Base-by-base conservation (phyloP, 2,797 vertebrate genomes). In the Characodon lateralis region DNA sequence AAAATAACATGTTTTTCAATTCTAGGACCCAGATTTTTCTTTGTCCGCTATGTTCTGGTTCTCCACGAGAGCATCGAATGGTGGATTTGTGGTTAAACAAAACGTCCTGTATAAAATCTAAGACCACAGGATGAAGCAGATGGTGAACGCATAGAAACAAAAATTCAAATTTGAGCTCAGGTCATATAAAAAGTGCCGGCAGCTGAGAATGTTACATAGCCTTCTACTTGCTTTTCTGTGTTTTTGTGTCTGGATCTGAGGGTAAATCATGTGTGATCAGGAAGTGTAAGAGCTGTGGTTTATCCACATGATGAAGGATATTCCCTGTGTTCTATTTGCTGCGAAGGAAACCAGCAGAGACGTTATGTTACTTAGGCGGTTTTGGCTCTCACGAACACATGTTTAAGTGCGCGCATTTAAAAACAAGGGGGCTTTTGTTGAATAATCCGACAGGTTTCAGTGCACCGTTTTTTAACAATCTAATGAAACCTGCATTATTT, bases 51-150 rank as follows among this genome's bases (percentile, higher is more conserved):
- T 55, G 22, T 20, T 53, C 51, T 53, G 51, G 51, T 20, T 20
- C 51, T 89, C 82, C 73, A n/a, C 13, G 56, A 78, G 89, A 81
- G 85, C 82, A 80, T 84, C 89, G 89, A 81, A 85, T 80, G 73
- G 83, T 72, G 92, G 88, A 91, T 91, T 89, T 92, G 87, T 76
- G 89, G 81, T 88, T 50, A 0, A 53, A 85, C 26, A 81, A 41
- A 73, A 80, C 80, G 73, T 75, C 71, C 76, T 72, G 74, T 75
- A 66, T 73, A 84, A 88, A 87, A 87, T 79, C 76, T 53, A 66
- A 87, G 81, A 86, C 51, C 51, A 53, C 20, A 53, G 78, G 72
- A 51, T 83, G 75, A 28, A 56, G 61, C 70, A 72, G 48, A 71
- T 16, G n/a, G 65, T 83, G 80, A 77, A 88, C 31, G 65, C 86